phyloP scores from a whole-genome alignment of 2,113 vertebrate genomes.

The Sus scrofa region T2T-Sscrofa CM000812.6:247073001-247073500 shows the following conservation, averaged over 20 bases:
- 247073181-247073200: too few relatives aligned
- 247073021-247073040: too few relatives aligned
- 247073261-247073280: constrained; percentile 2
- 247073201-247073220: constrained; percentile 68
- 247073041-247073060: too few relatives aligned
- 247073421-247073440: background rate
- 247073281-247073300: background rate
- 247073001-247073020: background rate
- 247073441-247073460: background rate
- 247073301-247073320: constrained; percentile 65
- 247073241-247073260: constrained; percentile 63
- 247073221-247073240: constrained; percentile 51
- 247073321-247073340: constrained; percentile 11
- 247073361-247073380: background rate
- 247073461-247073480: background rate
- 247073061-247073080: too few relatives aligned
- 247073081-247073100: too few relatives aligned
- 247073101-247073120: too few relatives aligned
- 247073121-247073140: too few relatives aligned
- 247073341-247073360: constrained; percentile 50
- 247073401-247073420: background rate
- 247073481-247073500: background rate
- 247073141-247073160: too few relatives aligned
- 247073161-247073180: too few relatives aligned
- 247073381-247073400: constrained; percentile 38